Conservation (phyloP, 2,888 invertebrate species). For the Bembecia ichneumoniformis region DNA sequence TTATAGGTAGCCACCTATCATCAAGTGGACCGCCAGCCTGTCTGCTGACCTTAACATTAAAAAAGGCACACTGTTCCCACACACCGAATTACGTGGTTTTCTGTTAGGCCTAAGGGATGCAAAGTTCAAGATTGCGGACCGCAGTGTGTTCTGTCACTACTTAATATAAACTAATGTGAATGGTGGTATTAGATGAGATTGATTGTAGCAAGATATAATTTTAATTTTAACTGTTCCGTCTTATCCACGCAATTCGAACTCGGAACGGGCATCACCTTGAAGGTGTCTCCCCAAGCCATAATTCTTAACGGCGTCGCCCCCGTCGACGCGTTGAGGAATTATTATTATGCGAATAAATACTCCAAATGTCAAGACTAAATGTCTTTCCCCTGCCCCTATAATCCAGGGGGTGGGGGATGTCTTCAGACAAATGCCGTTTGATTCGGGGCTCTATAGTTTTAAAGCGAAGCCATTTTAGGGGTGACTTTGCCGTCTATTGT, state of each 20-base stretch:
- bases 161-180: too few relatives aligned
- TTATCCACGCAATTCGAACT: constrained; percentile 29
- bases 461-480: constrained; percentile 29
- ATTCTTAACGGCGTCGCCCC: constrained; percentile 62
- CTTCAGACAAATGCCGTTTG: constrained; percentile 33
- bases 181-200: too few relatives aligned
- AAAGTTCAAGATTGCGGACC: too few relatives aligned
- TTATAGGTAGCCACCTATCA: too few relatives aligned
- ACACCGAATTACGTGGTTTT: too few relatives aligned
- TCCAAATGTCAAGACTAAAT: constrained; percentile 76
- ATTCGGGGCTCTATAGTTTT: constrained; percentile 42
- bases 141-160: too few relatives aligned
- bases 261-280: constrained; percentile 40
- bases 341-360: constrained; percentile 80
- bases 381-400: constrained; percentile 51
- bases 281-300: constrained; percentile 64
- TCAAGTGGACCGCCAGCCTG: too few relatives aligned
- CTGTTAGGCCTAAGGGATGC: too few relatives aligned
- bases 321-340: constrained; percentile 69
- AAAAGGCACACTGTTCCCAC: too few relatives aligned
- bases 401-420: constrained; percentile 29
- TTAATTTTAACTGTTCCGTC: neutral
- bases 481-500: constrained; percentile 10
- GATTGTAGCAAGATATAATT: neutral
- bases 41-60: too few relatives aligned